phyloP scores from a whole-genome alignment of 2,113 vertebrate genomes.

The Herpetotheres cachinnans region DNA sequence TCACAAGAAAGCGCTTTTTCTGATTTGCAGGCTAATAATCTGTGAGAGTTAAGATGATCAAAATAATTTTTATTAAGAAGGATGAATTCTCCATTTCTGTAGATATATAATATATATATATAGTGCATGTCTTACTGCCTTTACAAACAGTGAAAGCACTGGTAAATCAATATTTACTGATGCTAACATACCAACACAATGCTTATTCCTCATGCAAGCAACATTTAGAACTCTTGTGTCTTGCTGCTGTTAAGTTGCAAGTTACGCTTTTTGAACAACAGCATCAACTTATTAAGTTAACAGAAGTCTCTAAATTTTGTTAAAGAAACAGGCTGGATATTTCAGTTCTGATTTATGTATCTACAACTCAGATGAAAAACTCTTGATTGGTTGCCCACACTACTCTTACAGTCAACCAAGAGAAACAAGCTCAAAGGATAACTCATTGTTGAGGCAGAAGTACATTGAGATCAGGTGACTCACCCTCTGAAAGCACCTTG shows the following conservation, averaged over 20 bases:
- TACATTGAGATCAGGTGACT: not conserved
- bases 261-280: not conserved
- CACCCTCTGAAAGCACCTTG: not conserved
- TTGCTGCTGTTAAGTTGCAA: not conserved
- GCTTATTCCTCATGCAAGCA: not conserved
- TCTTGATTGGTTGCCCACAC: not conserved
- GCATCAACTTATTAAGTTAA: not conserved
- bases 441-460: not conserved
- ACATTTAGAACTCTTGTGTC: not conserved
- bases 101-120: rapidly evolving
- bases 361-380: not conserved
- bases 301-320: not conserved
- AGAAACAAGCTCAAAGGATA: not conserved
- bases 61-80: not conserved
- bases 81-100: not conserved
- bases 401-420: not conserved
- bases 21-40: not conserved
- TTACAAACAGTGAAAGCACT: not conserved
- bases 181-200: not conserved
- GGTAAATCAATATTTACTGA: rapidly evolving
- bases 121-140: not conserved
- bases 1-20: not conserved
- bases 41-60: not conserved
- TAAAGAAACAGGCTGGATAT: not conserved
- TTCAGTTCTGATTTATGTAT: not conserved